Evolutionary conservation across 1,140 invertebrate genomes (phyloP).

Genomic region (Monomorium pharaonis): DNA sequence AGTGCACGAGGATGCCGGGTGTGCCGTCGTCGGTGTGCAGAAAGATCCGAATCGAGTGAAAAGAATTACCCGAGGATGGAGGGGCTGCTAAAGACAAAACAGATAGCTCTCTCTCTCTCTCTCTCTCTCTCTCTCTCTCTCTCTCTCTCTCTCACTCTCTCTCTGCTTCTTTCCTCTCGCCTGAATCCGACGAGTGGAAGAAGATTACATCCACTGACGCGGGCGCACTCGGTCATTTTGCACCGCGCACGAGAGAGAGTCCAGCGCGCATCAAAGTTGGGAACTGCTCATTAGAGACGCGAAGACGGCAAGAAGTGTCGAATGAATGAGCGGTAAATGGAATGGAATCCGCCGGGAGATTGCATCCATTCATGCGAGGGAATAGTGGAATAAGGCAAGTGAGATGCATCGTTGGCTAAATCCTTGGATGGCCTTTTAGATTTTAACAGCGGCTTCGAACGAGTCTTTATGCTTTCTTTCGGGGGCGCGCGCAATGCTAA

Average conservation of each 20-base stretch:
- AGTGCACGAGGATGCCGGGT: slow-evolving; percentile 68
- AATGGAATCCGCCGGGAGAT: slow-evolving; percentile 48
- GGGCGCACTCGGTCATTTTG: slow-evolving; percentile 68
- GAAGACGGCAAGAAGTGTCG: slow-evolving; percentile 51
- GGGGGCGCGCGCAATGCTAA: not conserved
- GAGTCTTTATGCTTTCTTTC: slow-evolving; percentile 10
- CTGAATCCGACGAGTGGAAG: slow-evolving; percentile 44
- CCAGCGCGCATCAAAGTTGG: slow-evolving; percentile 44
- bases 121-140: too few relatives aligned
- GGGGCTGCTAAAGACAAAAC: slow-evolving; percentile 17
- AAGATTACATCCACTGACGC: slow-evolving; percentile 73
- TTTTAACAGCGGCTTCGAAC: not conserved
- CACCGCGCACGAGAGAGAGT: slow-evolving; percentile 55
- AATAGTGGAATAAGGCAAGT: slow-evolving; percentile 29
- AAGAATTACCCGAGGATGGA: slow-evolving; percentile 13
- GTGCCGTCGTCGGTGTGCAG: slow-evolving; percentile 36
- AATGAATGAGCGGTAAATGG: slow-evolving; percentile 60
- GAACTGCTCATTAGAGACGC: slow-evolving; percentile 61
- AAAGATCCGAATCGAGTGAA: slow-evolving; percentile 51
- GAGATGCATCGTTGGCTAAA: not conserved
- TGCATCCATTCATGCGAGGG: slow-evolving; percentile 58
- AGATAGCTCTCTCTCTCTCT: not conserved
- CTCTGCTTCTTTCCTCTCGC: not conserved
- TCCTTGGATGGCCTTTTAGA: not conserved
- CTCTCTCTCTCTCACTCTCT: too few relatives aligned